Evolutionary conservation across 2,888 invertebrate genomes (phyloP).

Genomic region (Eilema caniola): DNA sequence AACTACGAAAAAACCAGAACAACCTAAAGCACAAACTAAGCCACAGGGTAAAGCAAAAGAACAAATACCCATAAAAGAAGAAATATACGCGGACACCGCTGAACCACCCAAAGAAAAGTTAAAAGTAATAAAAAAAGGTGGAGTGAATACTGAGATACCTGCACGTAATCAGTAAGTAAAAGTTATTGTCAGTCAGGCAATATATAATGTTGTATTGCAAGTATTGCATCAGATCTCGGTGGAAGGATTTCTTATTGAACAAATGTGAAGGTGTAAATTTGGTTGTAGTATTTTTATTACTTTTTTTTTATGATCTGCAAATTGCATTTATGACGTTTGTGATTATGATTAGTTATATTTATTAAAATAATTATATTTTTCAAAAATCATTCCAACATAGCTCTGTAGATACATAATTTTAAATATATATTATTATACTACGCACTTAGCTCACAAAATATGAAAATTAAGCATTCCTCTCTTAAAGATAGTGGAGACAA

Average conservation of each 20-base stretch:
- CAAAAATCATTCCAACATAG: constrained; percentile 37
- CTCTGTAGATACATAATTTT: constrained; percentile 1
- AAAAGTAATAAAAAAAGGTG: constrained; percentile 88
- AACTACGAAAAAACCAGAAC: constrained; percentile 32
- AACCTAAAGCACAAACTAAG: constrained; percentile 36
- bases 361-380: constrained; percentile 15
- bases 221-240: constrained; percentile 28
- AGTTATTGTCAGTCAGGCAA: constrained; percentile 19
- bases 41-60: constrained; percentile 49
- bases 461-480: background rate
- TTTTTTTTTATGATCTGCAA: constrained; percentile 31
- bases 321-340: constrained; percentile 37
- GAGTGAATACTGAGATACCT: constrained; percentile 79
- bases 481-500: background rate
- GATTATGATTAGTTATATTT: constrained; percentile 28
- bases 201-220: constrained; percentile 30
- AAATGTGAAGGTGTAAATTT: constrained; percentile 36
- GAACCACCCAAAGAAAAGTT: constrained; percentile 85
- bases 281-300: constrained; percentile 42
- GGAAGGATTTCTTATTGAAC: constrained; percentile 50
- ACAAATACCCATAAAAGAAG: constrained; percentile 84
- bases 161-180: constrained; percentile 65
- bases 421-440: background rate
- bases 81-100: constrained; percentile 83
- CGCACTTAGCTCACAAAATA: constrained; percentile 7